These are phyloP conservation scores for Drosophila sechellia DNA, from an alignment of 1,140 invertebrate species.

Conservation along the genomic window DNA sequence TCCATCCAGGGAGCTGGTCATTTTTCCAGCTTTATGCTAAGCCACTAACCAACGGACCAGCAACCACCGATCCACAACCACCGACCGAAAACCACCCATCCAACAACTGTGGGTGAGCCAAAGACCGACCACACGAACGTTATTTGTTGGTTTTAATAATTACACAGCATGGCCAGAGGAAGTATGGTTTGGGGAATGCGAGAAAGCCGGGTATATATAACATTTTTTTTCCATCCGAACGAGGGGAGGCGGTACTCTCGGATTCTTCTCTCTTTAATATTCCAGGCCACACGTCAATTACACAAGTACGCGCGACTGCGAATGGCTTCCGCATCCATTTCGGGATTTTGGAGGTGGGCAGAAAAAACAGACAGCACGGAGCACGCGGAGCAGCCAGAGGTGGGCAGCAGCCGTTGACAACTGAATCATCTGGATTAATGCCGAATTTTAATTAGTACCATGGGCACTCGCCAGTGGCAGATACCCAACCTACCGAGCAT, in stretches of 20 bases:
- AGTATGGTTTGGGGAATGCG: slow-evolving; percentile 10
- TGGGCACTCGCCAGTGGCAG: slow-evolving; percentile 34
- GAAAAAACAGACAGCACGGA: background rate
- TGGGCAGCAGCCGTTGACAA: slow-evolving; percentile 60
- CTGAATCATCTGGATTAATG: slow-evolving; percentile 83
- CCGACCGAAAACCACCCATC: slow-evolving; percentile 7
- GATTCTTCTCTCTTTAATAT: slow-evolving; percentile 72
- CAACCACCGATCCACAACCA: slow-evolving; percentile 11
- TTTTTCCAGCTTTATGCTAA: slow-evolving; percentile 63
- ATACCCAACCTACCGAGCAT: background rate
- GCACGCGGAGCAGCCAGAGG: background rate
- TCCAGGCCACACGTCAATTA: slow-evolving; percentile 78
- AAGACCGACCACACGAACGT: slow-evolving; percentile 65
- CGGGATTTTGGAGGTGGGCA: background rate
- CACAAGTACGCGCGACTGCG: slow-evolving; percentile 65
- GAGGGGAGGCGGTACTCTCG: slow-evolving; percentile 19
- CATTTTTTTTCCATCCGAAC: background rate
- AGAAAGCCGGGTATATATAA: slow-evolving; percentile 14
- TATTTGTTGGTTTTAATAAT: slow-evolving; percentile 84
- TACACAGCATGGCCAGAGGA: slow-evolving; percentile 59
- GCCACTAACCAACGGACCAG: slow-evolving; percentile 33
- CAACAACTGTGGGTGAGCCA: slow-evolving; percentile 19
- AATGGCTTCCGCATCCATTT: slow-evolving; percentile 52
- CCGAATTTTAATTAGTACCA: slow-evolving; percentile 83
- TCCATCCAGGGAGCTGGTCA: slow-evolving; percentile 40